Evolutionary conservation across 2,113 vertebrate genomes (phyloP), one percentile per base, ranked within the genome.

Genomic region (Columba janthina): DNA sequence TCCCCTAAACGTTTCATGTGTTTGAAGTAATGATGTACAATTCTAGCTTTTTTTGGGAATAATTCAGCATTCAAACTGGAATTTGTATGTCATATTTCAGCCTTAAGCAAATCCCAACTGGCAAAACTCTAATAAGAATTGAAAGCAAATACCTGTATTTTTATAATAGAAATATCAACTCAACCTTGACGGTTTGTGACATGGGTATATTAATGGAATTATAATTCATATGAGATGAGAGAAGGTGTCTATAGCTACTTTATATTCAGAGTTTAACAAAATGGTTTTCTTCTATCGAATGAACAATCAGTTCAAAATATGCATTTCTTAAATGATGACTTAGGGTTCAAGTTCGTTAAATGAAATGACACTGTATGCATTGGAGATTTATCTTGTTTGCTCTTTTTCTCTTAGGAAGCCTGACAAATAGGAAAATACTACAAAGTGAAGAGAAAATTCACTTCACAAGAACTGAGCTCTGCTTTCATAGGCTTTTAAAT

Each of bases 331-430:
- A 74, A 56, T 50, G 11, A 34, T 75, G 40, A 78, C 40, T 86
- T 91, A 67, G 38, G 44, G 84, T 38, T 91, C 48, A 48, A 36
- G 21, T 86, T 95, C 21, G 2, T 95, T 87, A 82, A 58, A 88
- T 95, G 48, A 83, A 93, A 85, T 73, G 85, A 71, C 21, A 16
- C 17, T 94, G 36, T 84, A 10, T 85, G 42, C 78, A 15, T 77
- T 93, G 79, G 71, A 92, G 79, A 93, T 94, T 96, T 76, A 96
- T 51, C 48, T 96, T 95, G 73, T 94, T 96, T 93, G 84, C 54
- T 88, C 84, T 96, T 96, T 97, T 89, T 97, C 89, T 96, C 58
- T 88, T 94, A 88, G 95, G 94, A 93, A 91, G 84, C 74, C 95
- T 95, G 85, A 88, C 77, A 96, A 90, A 81, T 94, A 94, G 90